phyloP scores from a whole-genome alignment of 2,797 vertebrate species.

The Pygocentrus nattereri region DNA sequence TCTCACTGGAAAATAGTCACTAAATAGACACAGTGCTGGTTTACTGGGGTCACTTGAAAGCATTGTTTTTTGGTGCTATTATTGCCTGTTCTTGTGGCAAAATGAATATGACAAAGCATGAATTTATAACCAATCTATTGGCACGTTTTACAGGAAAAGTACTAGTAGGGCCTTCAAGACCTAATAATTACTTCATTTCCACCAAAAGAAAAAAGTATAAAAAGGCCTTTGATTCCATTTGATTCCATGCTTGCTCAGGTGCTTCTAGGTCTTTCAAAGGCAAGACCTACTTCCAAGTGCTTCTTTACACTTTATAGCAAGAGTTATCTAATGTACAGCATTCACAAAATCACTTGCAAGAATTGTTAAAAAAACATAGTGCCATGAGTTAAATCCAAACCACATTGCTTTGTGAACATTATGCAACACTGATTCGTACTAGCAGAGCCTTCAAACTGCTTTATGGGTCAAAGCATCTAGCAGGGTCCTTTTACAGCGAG shows the following conservation, averaged over 20 bases:
- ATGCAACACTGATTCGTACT: background rate
- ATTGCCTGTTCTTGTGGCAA: slow-evolving; percentile 19
- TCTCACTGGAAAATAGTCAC: slow-evolving; percentile 70
- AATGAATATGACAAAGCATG: background rate
- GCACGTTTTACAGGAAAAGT: background rate
- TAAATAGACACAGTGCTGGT: slow-evolving; percentile 42
- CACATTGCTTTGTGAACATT: background rate
- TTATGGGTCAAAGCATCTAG: slow-evolving; percentile 29
- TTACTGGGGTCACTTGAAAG: slow-evolving; percentile 10
- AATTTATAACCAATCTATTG: background rate
- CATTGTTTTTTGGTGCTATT: background rate
- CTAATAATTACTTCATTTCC: background rate
- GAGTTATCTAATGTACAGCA: background rate
- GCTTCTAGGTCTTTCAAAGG: too few relatives aligned
- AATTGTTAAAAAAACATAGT: background rate
- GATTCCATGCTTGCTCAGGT: background rate
- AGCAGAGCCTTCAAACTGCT: slow-evolving; percentile 9
- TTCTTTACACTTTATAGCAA: background rate
- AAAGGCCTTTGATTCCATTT: too few relatives aligned
- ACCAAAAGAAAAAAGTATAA: background rate
- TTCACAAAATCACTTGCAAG: background rate
- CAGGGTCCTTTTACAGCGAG: slow-evolving; percentile 31
- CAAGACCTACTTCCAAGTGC: too few relatives aligned
- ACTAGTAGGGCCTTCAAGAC: background rate
- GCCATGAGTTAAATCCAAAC: background rate